Conservation (phyloP, 2,797 vertebrate species). For the Cichlasoma orientale region DNA sequence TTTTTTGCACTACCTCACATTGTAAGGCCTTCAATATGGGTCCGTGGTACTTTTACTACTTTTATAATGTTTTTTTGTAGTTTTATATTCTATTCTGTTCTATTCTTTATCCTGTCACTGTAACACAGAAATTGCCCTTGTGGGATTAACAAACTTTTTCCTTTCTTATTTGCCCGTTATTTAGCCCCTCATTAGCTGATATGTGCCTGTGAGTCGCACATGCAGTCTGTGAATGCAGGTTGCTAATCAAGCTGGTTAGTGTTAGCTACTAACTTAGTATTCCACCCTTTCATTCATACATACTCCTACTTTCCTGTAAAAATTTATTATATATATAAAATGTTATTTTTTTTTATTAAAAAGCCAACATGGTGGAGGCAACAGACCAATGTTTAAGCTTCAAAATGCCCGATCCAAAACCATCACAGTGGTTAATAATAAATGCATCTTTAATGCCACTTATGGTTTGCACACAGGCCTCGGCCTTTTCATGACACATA, state of each 20-base stretch:
- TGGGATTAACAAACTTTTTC: rapidly evolving
- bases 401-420: background rate
- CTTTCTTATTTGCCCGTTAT: background rate
- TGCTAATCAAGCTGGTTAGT: background rate
- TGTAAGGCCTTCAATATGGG: background rate
- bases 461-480: background rate
- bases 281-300: no score
- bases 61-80: background rate
- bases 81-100: background rate
- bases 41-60: background rate
- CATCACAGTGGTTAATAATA: background rate
- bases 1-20: background rate
- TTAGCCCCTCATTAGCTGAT: background rate
- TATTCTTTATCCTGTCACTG: background rate
- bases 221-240: background rate
- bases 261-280: background rate
- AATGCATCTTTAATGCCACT: background rate
- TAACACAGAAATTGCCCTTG: background rate
- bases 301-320: no score
- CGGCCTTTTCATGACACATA: constrained; percentile 67
- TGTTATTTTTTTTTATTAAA: no score
- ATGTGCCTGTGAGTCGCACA: background rate
- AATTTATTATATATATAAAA: no score
- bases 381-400: background rate
- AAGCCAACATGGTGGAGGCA: background rate